Conservation (phyloP, 2,797 vertebrate genomes). For the Lepilemur septentrionalis region DNA sequence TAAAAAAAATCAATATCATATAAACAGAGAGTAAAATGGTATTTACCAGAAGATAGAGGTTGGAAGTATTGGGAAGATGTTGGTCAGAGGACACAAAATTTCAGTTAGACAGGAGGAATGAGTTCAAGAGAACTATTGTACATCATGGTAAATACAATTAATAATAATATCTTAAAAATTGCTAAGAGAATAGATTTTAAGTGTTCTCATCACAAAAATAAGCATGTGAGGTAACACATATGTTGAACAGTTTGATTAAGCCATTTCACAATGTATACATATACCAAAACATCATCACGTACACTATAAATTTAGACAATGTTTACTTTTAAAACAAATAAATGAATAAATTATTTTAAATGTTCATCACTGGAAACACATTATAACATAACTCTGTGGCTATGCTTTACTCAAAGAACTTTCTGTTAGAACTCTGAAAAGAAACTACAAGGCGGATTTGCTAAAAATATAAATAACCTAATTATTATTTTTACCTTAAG, state of each 20-base stretch:
- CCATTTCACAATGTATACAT: neutral
- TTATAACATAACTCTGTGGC: constrained; percentile 85
- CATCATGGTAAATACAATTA: neutral
- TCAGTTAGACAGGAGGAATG: neutral
- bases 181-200: neutral
- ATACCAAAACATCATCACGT: neutral
- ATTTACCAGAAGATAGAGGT: neutral
- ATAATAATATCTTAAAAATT: neutral
- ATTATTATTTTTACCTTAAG: neutral
- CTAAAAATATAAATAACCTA: neutral
- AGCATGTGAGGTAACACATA: neutral
- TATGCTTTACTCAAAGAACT: constrained; percentile 83
- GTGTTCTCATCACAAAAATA: neutral
- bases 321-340: neutral
- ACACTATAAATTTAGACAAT: neutral
- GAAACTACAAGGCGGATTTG: constrained; percentile 81
- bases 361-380: constrained; percentile 83
- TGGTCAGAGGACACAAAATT: neutral
- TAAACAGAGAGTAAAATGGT: neutral
- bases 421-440: constrained; percentile 79
- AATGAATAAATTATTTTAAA: neutral
- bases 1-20: neutral
- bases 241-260: neutral
- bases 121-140: neutral
- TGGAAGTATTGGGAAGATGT: neutral